Conservation (phyloP, 2,113 vertebrate genomes). For the Chlorodrepanis virens region DNA sequence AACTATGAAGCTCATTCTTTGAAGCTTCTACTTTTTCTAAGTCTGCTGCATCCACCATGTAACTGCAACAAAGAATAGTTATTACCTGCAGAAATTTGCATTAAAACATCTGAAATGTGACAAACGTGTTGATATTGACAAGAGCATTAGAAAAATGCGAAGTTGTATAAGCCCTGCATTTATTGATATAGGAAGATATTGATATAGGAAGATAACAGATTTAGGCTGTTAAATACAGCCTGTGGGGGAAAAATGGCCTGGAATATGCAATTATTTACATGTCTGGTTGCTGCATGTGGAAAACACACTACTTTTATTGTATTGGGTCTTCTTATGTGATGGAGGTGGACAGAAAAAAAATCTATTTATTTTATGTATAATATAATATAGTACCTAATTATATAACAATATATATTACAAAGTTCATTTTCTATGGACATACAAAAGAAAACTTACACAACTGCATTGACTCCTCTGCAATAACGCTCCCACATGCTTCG, state of each 20-base stretch:
- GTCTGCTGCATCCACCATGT: slow-evolving; percentile 77
- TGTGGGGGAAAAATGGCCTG: neutral
- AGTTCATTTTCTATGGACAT: neutral
- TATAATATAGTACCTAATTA: neutral
- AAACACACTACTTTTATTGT: neutral
- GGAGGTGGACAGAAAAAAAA: neutral
- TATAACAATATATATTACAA: neutral
- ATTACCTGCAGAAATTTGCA: neutral
- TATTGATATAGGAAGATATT: neutral
- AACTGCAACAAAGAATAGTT: slow-evolving; percentile 38
- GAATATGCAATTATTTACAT: neutral
- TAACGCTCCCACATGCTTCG: slow-evolving; percentile 76
- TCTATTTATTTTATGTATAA: neutral
- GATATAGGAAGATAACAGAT: neutral
- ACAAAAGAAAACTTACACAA: slow-evolving; percentile 69
- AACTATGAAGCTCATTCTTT: slow-evolving; percentile 73
- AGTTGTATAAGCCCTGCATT: neutral
- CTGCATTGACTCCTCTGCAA: slow-evolving; percentile 75
- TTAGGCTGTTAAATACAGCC: neutral
- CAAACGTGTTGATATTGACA: neutral
- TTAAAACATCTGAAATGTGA: neutral
- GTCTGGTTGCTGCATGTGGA: neutral
- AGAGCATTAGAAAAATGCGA: neutral
- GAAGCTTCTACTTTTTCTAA: slow-evolving; percentile 76
- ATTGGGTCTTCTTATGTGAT: neutral